These are phyloP conservation scores for Gibbula magus DNA, from an alignment of 2,888 invertebrate genomes.

Conservation along the genomic window DNA sequence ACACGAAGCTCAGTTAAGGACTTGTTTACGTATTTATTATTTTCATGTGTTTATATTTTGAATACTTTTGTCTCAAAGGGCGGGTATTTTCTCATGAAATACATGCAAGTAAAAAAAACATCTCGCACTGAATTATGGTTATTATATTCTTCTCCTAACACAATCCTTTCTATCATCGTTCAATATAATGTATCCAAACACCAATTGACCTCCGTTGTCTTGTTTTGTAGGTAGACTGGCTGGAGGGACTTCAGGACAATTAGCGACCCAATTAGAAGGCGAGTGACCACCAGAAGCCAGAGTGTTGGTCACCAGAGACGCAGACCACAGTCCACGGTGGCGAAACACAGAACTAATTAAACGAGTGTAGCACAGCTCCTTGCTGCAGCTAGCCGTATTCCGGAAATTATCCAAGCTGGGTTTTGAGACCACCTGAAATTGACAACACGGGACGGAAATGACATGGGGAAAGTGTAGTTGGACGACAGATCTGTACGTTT, in stretches of 20 bases:
- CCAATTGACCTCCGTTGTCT: background rate
- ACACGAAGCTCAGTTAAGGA: no score
- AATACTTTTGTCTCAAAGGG: no score
- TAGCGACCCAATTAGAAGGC: constrained; percentile 2
- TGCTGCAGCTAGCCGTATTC: background rate
- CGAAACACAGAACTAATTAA: constrained; percentile 20
- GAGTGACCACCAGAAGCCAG: background rate
- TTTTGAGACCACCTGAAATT: constrained; percentile 21
- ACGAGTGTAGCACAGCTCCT: background rate
- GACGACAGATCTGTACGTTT: background rate
- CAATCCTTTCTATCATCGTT: no score
- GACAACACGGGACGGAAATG: constrained; percentile 19
- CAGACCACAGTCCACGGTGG: background rate
- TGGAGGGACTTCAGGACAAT: background rate
- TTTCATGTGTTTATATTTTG: no score
- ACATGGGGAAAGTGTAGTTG: constrained; percentile 4
- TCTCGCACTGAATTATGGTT: no score
- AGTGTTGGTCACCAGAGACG: constrained; percentile 2
- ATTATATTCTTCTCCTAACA: no score
- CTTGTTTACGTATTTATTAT: no score
- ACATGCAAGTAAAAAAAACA: no score
- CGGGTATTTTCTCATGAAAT: no score
- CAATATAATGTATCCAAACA: no score
- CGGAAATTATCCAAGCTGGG: constrained; percentile 14
- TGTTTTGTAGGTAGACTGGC: background rate